Evolutionary conservation across 1,140 invertebrate species (phyloP), one percentile per base, ranked within the genome.

Genomic region (Drosophila willistoni): DNA sequence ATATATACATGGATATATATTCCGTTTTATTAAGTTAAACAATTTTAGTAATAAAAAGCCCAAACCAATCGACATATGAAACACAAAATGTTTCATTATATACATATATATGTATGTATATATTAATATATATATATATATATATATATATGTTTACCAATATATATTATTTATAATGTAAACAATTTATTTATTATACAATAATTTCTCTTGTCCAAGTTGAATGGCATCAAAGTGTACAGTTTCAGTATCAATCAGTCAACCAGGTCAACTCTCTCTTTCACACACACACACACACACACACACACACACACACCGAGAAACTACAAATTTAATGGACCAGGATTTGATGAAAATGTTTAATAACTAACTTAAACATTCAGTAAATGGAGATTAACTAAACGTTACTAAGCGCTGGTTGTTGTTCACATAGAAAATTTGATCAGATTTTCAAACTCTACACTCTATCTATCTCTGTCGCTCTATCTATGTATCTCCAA

Each of bases 301-400:
- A 44, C 17, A 71, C 60, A 71, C 34, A 5, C n/a, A 39, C 42
- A 25, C 29, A 51, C 36, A n/a, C n/a, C n/a, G n/a, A n/a, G 25
- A 44, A 72, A 64, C 29, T 36, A 56, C 56, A 70, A 71, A 75
- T 29, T 7, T 7, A 29, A 29, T 22, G 81, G 81, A 83, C 81
- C 81, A 83, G 81, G 81, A 84, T 84, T 84, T 84, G 81, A 84
- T 84, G 47, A 47, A 63, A 64, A 79, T 86, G 83, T 85, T 47
- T 19, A 47, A 19, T 10, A 47, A 47, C 17, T 47, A 47, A 47
- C 22, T 47, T 22, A 47, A 22, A 47, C 17, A 47, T 7, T 19
- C 5, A 19, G 19, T 7, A 86, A 64, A 86, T 68, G 68, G 70
- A 63, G 67, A 69, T 64, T 69, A 64, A 77, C 64, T 80, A 55